Percentiles rank a stretch among this genome's conserved stretches.
phyloP scores from a whole-genome alignment of 35 echinoderm and acorn worm species.

The Diadema setosum region DNA sequence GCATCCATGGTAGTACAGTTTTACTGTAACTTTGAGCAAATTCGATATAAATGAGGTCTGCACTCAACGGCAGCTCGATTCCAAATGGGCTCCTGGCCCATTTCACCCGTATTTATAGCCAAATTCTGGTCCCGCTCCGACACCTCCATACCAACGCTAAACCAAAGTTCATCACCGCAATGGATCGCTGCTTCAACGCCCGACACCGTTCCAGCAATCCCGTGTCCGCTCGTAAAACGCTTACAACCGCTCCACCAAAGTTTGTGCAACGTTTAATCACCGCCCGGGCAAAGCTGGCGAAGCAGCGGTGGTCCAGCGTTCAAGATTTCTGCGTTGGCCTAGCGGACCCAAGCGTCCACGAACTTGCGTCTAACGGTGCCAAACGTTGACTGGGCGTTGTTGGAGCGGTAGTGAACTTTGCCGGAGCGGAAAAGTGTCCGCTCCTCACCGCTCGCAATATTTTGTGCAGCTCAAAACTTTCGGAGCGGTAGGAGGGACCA shows the following conservation, averaged over 20 bases:
- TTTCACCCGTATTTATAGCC: no score
- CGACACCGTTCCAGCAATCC: constrained; percentile 3
- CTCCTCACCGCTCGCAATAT: constrained; percentile 8
- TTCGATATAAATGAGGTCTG: no score
- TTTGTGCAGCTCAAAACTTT: constrained; percentile 9
- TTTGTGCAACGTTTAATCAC: not conserved
- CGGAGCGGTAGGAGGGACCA: constrained; percentile 7
- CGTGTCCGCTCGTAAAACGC: constrained; percentile 7
- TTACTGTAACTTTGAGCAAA: no score
- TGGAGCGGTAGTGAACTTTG: not conserved
- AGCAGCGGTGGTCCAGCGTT: not conserved
- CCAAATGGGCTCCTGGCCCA: no score
- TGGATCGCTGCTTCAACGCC: not conserved
- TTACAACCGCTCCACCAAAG: constrained; percentile 9
- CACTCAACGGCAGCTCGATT: no score
- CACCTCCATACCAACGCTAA: constrained; percentile 4
- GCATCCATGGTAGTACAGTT: no score
- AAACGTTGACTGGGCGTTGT: not conserved
- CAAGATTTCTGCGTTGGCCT: constrained; percentile 9
- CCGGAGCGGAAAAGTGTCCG: not conserved
- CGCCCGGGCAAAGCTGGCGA: not conserved
- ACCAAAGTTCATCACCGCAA: constrained; percentile 1
- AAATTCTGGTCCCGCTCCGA: not conserved
- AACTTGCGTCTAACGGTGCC: constrained; percentile 4
- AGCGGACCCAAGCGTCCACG: not conserved